A percentile compares a stretch with the other conserved stretches of the same genome.
Evolutionary conservation across 2,113 vertebrate species (phyloP).

Genomic region (Lepus timidus): DNA sequence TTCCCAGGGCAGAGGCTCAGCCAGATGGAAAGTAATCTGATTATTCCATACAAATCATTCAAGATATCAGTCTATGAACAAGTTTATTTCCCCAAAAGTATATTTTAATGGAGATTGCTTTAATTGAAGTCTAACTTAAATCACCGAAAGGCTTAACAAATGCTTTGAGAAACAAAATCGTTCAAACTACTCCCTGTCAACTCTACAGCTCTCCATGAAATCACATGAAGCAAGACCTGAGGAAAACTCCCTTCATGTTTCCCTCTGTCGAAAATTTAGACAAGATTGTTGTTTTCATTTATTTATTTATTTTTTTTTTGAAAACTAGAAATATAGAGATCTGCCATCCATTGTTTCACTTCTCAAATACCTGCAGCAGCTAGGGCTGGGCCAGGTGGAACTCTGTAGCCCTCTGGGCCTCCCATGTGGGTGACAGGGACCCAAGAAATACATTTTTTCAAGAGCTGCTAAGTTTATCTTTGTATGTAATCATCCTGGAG

Average conservation of each 20-base stretch:
- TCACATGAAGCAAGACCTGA: neutral
- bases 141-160: neutral
- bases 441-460: too few relatives aligned
- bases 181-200: neutral
- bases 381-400: too few relatives aligned
- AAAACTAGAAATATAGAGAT: too few relatives aligned
- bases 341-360: too few relatives aligned
- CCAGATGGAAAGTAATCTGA: constrained; percentile 8
- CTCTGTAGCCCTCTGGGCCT: too few relatives aligned
- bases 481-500: too few relatives aligned
- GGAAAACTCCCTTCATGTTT: neutral
- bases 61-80: constrained; percentile 37
- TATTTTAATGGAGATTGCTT: constrained; percentile 69
- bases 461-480: too few relatives aligned
- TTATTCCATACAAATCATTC: constrained; percentile 17
- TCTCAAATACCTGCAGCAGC: too few relatives aligned
- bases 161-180: neutral
- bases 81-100: neutral
- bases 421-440: too few relatives aligned
- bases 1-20: neutral
- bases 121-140: constrained; percentile 46
- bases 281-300: neutral
- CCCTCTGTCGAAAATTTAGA: neutral
- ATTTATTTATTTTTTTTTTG: too few relatives aligned
- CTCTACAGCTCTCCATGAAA: neutral